Conservation (phyloP, 2,888 invertebrate genomes). For the Heterodera filipjevi region DNA sequence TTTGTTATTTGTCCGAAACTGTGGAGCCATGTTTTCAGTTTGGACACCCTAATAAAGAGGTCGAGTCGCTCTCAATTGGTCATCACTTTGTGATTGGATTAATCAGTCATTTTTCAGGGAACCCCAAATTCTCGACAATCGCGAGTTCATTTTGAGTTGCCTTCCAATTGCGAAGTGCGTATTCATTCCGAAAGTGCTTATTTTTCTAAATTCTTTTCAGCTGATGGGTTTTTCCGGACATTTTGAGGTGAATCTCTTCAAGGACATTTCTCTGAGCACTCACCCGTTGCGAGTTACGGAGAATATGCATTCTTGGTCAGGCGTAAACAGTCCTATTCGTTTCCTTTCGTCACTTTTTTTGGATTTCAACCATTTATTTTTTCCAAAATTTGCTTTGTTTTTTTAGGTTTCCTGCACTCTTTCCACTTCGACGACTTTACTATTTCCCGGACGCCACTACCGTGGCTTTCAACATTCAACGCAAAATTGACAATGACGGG, state of each 20-base stretch:
- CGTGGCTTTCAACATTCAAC: slow-evolving; percentile 49
- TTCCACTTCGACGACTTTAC: slow-evolving; percentile 72
- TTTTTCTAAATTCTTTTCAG: slow-evolving; percentile 40
- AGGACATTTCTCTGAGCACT: slow-evolving; percentile 79
- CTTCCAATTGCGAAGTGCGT: slow-evolving; percentile 35
- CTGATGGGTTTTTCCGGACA: slow-evolving; percentile 85
- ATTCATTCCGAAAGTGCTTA: background rate
- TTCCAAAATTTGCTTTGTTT: slow-evolving; percentile 76
- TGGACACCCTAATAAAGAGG: slow-evolving; percentile 79
- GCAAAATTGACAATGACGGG: slow-evolving; percentile 51
- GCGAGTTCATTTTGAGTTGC: slow-evolving; percentile 28
- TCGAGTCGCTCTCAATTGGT: background rate
- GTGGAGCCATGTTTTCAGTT: slow-evolving; percentile 81
- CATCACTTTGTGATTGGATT: too few species aligned
- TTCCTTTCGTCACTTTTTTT: too few species aligned
- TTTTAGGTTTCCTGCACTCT: slow-evolving; percentile 87
- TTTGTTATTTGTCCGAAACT: slow-evolving; percentile 73
- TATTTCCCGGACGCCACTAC: slow-evolving; percentile 46
- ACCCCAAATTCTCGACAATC: slow-evolving; percentile 26
- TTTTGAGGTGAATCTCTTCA: slow-evolving; percentile 86
- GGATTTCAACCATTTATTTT: slow-evolving; percentile 27
- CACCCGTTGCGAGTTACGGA: slow-evolving; percentile 40
- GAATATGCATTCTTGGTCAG: slow-evolving; percentile 8
- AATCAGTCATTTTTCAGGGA: background rate
- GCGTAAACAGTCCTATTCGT: background rate